Percentiles rank a stretch among this genome's conserved stretches.
These are phyloP conservation scores for Serripes groenlandicus DNA, from an alignment of 2,888 invertebrate species.

Conservation along the genomic window DNA sequence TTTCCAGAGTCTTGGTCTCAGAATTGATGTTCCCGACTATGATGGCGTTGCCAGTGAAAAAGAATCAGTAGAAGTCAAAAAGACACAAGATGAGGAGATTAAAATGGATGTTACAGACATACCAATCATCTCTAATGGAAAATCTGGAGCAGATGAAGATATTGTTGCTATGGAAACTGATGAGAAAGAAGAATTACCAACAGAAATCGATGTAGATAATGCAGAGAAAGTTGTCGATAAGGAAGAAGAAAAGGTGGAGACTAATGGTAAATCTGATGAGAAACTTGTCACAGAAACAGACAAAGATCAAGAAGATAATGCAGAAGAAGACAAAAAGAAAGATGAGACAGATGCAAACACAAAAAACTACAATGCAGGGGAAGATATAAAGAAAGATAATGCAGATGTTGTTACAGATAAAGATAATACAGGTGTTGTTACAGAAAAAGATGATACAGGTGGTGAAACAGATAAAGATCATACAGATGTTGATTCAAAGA, in stretches of 20 bases:
- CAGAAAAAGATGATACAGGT: not conserved
- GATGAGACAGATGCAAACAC: not conserved
- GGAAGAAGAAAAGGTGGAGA: not conserved
- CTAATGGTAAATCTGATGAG: not conserved
- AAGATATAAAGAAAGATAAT: not conserved
- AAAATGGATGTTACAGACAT: not conserved
- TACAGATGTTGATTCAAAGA: not conserved
- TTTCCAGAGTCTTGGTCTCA: slow-evolving; percentile 81
- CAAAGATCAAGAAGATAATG: not conserved
- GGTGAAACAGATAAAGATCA: not conserved
- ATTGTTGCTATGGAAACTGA: not conserved
- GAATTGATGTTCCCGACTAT: slow-evolving; percentile 76
- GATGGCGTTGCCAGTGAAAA: slow-evolving; percentile 30
- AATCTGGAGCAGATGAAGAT: not conserved
- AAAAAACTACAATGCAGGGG: not conserved
- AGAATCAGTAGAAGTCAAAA: not conserved
- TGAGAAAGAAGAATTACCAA: not conserved
- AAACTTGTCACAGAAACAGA: not conserved
- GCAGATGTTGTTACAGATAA: not conserved
- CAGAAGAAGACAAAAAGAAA: not conserved
- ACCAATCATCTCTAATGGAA: not conserved
- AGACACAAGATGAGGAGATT: not conserved
- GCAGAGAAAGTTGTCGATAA: not conserved
- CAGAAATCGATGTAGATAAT: slow-evolving; percentile 6
- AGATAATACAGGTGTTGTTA: not conserved